phyloP scores from a whole-genome alignment of 2,113 vertebrate genomes.

The Carlito syrichta region DNA sequence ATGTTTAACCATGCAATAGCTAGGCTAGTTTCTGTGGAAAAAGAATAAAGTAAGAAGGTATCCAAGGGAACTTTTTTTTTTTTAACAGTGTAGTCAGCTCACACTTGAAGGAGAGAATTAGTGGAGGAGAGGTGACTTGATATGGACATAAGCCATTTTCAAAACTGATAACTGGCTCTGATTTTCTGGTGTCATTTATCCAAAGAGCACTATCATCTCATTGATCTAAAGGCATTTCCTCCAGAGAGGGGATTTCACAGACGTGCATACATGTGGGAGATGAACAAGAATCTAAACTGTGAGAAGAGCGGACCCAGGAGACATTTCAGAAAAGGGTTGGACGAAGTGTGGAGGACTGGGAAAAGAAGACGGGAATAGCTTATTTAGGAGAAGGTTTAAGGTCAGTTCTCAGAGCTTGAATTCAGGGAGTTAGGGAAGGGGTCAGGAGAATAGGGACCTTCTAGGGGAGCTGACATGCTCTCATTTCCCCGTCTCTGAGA shows the following conservation, averaged over 20 bases:
- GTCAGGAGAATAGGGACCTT: neutral
- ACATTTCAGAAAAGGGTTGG: neutral
- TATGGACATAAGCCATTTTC: neutral
- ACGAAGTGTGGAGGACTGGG: neutral
- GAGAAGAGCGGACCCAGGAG: neutral
- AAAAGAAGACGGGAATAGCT: neutral
- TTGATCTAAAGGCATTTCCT: neutral
- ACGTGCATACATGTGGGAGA: neutral
- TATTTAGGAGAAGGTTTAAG: neutral
- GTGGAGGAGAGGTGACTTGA: neutral
- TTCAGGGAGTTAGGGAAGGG: neutral
- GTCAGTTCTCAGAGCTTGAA: neutral
- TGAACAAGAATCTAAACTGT: neutral
- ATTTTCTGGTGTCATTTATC: constrained; percentile 6
- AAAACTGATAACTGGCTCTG: neutral
- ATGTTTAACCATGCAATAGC: neutral
- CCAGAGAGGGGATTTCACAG: neutral
- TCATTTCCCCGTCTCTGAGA: neutral
- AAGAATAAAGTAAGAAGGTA: neutral
- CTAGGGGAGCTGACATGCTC: neutral
- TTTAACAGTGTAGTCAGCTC: neutral
- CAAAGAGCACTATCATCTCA: neutral
- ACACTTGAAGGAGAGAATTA: neutral
- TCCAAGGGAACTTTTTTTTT: neutral
- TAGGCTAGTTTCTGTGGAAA: neutral